Base-by-base conservation (phyloP, 2,113 vertebrate genomes). In the Heterocephalus glaber region DNA sequence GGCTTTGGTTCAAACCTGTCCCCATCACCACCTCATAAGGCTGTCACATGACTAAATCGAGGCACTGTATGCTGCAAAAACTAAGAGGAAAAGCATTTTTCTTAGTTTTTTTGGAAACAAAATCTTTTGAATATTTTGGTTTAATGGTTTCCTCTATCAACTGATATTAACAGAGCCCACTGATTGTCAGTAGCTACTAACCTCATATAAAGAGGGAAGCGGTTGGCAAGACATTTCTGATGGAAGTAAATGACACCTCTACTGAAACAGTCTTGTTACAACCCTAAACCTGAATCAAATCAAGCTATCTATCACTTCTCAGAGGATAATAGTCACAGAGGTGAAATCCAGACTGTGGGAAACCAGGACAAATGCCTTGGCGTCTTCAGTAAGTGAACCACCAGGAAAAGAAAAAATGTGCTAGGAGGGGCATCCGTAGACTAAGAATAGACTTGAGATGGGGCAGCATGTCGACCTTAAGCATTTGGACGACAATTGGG, bases 331-430 rank as follows among this genome's bases (percentile, higher is more conserved):
- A 81, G 94, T 49, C 30, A 58, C 19, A 28, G 65, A 28, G 66
- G 81, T 52, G 82, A 79, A 83, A 84, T 58, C 47, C 80, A 74
- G 79, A 86, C 61, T 89, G 44, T 86, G 79, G 83, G 93, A 89
- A 85, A 44, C 74, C 35, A 26, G 72, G 58, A 74, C 47, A 90
- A 90, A 77, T 38, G 70, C 44, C 87, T 85, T 13, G 4, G 0
- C 41, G 41, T 74, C 76, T 81, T 95, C 81, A 89, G 11, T 76
- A 61, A 83, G 68, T 33, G 80, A 68, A 63, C 35, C 14, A 19
- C 54, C 41, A 72, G 89, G 79, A 86, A 82, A 87, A 93, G 83
- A 76, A 84, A 92, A 44, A 66, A 56, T 56, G 38, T 22, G 19
- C 7, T 13, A 30, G 33, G 14, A 52, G 4, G 8, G 58, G 63